Evolutionary conservation across 2,888 invertebrate species (phyloP), one percentile per base, ranked within the genome.

Genomic region (Clusia tigrina): DNA sequence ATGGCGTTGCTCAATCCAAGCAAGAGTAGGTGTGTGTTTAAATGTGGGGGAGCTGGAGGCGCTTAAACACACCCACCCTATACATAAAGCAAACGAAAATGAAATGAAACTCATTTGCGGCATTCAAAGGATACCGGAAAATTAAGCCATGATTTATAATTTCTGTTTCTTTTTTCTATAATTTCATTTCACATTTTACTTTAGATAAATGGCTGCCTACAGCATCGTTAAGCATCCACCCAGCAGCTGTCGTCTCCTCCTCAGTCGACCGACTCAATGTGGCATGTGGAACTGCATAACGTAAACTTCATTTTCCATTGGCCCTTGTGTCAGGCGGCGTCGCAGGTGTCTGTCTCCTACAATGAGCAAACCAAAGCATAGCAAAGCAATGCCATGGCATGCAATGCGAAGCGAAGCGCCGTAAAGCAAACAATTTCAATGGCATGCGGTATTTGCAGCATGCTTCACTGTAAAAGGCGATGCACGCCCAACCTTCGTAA

Each of bases 61-160:
- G 48, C 5, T 9, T 20, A 15, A 20, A 18, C 2, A 20, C 18
- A 22, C 20, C 18, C 22, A 15, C 18, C 18, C 6, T 22, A n/a
- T n/a, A n/a, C 6, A 42, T 2, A 48, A 48, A 20, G 58, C 46
- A 66, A 61, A 58, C 63, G 55, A 63, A 66, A 60, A 61, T 54
- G 60, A 60, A 66, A 66, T 66, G 66, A 60, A 58, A 60, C 59
- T 60, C 59, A 60, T 60, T 73, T 71, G 67, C 59, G 67, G 69
- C 69, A 68, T 68, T 68, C 67, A 68, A 64, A 68, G 73, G 72
- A 72, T 72, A 70, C 73, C 68, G 73, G 72, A 73, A 73, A 73
- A 73, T 73, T 73, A 73, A 73, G 71, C 68, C 65, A 67, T 73
- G 71, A 73, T 73, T 73, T 73, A 72, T 73, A 73, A 71, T 72